phyloP scores from a whole-genome alignment of 1,140 invertebrate genomes.

The Polypedilum pembai region DNA sequence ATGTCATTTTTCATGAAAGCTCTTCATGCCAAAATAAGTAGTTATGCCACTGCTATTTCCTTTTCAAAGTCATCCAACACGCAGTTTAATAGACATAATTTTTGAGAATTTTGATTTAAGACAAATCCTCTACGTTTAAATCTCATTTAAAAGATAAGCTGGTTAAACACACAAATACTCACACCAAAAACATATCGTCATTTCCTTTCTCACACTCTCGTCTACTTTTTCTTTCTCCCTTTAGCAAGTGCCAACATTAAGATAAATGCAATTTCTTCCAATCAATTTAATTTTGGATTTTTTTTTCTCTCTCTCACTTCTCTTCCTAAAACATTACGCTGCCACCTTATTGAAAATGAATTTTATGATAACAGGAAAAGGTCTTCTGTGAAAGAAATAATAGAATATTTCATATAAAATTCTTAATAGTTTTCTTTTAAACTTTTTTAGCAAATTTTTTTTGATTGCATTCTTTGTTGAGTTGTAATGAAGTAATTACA shows the following conservation, averaged over 20 bases:
- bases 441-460: too few relatives aligned
- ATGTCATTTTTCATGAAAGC: slow-evolving; percentile 11
- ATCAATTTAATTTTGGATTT: slow-evolving; percentile 19
- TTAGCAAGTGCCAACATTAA: slow-evolving; percentile 11
- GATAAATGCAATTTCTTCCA: slow-evolving; percentile 18
- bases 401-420: too few relatives aligned
- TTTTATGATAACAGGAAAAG: background rate
- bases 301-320: background rate
- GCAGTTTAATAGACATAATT: background rate
- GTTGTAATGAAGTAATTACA: too few relatives aligned
- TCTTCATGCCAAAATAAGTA: background rate
- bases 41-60: background rate
- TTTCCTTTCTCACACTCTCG: background rate
- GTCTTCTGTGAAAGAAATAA: background rate
- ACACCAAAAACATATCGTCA: background rate
- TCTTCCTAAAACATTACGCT: background rate
- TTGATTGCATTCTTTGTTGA: too few relatives aligned
- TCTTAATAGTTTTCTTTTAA: too few relatives aligned
- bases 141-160: background rate
- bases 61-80: background rate
- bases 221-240: too few relatives aligned
- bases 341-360: slow-evolving; percentile 3
- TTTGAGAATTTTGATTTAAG: background rate
- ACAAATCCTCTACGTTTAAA: background rate
- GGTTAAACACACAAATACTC: background rate